phyloP scores from a whole-genome alignment of 2,797 vertebrate species.

The Notoglanidium macrostoma region DNA sequence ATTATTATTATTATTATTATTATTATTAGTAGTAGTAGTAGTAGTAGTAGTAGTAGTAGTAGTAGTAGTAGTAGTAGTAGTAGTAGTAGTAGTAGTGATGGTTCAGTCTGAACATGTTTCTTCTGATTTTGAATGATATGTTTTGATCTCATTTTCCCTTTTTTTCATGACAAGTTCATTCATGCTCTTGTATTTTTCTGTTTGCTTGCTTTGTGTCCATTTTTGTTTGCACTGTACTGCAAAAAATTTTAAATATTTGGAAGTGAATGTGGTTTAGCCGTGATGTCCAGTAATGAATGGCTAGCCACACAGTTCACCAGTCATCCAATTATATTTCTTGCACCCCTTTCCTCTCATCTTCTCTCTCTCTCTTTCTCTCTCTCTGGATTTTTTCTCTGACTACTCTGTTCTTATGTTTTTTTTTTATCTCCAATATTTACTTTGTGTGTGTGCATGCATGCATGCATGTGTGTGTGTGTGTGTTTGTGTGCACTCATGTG shows the following conservation, averaged over 20 bases:
- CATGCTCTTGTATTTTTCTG: conserved; percentile 18
- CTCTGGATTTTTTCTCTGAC: conserved; percentile 53
- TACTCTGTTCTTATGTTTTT: conserved; percentile 68
- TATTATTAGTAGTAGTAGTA: background rate
- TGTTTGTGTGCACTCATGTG: too few species aligned
- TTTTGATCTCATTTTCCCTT: background rate
- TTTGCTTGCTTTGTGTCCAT: conserved; percentile 30
- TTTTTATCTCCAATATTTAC: conserved; percentile 57
- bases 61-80: background rate
- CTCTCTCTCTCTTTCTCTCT: conserved; percentile 46
- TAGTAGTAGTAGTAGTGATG: background rate
- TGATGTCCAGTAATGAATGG: conserved; percentile 61
- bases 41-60: background rate
- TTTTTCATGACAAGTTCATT: background rate
- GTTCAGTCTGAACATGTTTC: background rate
- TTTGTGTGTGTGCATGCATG: background rate
- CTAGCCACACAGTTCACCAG: conserved; percentile 57
- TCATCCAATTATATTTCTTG: conserved; percentile 69
- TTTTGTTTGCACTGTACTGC: conserved; percentile 50
- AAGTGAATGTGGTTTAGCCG: conserved; percentile 59
- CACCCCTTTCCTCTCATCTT: conserved; percentile 57
- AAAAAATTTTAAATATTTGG: conserved; percentile 48
- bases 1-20: background rate
- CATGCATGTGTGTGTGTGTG: conserved; percentile 1
- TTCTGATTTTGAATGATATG: background rate